A percentile compares a stretch with the other conserved stretches of the same genome.
phyloP scores from a whole-genome alignment of 1,140 invertebrate genomes.

The Epicauta chinensis region DNA sequence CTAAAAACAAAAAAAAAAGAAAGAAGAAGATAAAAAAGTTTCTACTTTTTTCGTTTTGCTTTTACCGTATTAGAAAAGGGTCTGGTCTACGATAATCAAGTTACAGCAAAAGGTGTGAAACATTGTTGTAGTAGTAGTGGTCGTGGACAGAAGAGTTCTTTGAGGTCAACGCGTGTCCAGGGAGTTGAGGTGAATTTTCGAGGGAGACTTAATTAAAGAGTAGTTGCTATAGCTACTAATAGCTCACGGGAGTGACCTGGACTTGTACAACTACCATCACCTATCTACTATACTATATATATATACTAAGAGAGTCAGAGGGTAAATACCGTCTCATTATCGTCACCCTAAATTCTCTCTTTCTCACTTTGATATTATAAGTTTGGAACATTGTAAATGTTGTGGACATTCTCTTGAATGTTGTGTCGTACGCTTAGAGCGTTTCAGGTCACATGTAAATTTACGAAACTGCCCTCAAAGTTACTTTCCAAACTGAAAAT shows the following conservation, averaged over 20 bases:
- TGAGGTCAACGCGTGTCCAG: constrained; percentile 29
- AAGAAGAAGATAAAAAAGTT: no score
- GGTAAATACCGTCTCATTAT: constrained; percentile 24
- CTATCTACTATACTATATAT: constrained; percentile 16
- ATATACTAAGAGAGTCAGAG: constrained; percentile 20
- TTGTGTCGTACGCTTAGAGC: constrained; percentile 3
- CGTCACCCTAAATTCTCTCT: constrained; percentile 1
- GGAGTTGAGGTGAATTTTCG: constrained; percentile 18
- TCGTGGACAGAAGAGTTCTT: constrained; percentile 30
- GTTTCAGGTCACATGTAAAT: constrained; percentile 10
- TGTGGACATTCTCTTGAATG: no score
- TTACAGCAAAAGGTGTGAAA: constrained; percentile 29
- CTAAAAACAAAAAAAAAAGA: no score
- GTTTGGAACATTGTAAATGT: background rate
- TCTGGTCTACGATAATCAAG: constrained; percentile 24
- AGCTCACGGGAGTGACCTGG: constrained; percentile 28
- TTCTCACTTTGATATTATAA: background rate
- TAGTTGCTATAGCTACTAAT: constrained; percentile 38
- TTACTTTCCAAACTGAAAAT: constrained; percentile 7
- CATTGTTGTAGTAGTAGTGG: background rate
- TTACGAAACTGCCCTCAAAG: constrained; percentile 6
- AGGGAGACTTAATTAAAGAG: constrained; percentile 35
- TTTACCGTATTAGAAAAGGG: background rate
- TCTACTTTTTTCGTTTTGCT: no score
- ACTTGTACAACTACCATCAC: constrained; percentile 23